A percentile compares a stretch with the other conserved stretches of the same genome.
phyloP scores from a whole-genome alignment of 2,888 invertebrate species.

The Acanthosepion pharaonis region DNA sequence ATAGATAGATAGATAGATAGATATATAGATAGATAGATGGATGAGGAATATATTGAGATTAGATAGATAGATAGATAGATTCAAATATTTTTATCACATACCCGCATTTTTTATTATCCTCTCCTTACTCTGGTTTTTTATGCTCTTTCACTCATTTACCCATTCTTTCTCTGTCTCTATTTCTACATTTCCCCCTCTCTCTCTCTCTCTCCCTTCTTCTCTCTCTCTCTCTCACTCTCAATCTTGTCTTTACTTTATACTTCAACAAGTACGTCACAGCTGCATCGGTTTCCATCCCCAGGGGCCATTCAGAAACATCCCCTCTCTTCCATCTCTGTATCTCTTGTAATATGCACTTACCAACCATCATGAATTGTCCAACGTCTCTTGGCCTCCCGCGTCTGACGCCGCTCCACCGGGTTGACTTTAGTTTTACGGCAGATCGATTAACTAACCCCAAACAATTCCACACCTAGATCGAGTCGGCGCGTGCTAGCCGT shows the following conservation, averaged over 20 bases:
- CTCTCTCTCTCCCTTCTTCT: not conserved
- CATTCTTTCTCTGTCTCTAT: no score
- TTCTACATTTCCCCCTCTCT: no score
- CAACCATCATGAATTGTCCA: not conserved
- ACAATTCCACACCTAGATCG: not conserved
- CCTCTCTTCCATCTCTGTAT: not conserved
- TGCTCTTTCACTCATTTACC: no score
- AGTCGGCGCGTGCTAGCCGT: not conserved
- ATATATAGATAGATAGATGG: no score
- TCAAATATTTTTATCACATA: no score
- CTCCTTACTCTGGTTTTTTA: no score
- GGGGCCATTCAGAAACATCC: not conserved
- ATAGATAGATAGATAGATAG: no score
- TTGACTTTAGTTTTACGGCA: not conserved
- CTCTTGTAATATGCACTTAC: not conserved
- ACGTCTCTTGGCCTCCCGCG: not conserved
- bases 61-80: no score
- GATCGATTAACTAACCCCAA: not conserved
- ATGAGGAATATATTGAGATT: no score
- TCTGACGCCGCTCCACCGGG: not conserved
- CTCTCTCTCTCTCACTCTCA: not conserved
- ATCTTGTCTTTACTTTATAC: not conserved
- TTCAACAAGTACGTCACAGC: not conserved
- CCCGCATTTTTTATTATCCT: no score
- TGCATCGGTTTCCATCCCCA: not conserved